Evolutionary conservation across 2,888 invertebrate genomes (phyloP), one percentile per base, ranked within the genome.

Genomic region (Machimus atricapillus): DNA sequence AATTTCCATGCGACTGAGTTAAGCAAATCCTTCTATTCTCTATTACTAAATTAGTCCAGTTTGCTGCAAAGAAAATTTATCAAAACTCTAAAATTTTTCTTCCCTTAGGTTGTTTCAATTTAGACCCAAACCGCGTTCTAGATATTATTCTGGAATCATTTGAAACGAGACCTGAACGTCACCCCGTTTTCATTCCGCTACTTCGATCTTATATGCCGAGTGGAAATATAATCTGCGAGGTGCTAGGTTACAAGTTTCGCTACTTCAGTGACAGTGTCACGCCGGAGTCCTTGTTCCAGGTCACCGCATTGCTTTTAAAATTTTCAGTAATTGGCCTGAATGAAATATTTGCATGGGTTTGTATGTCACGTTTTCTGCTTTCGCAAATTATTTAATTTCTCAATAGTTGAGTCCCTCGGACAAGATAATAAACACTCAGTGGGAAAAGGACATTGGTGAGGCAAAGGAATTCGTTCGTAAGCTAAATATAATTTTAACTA

Each of bases 141-240:
- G 99, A 99, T 91, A 96, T 99, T 88, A 97, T 99, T 90, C 93
- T 99, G 90, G 99, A 99, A 93, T 97, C 98, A 40, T 99, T 99
- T 93, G 99, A 99, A 92, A 96, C 96, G 89, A 95, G 97, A 86
- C 96, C 97, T 0, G 94, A 96, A 90, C 94, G 96, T 91, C 95
- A 96, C 90, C 94, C 94, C 85, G 94, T 98, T 90, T 99, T 98
- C 92, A 96, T 98, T 91, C 96, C 97, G 0, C 93, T 99, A 85
- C 93, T 98, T 87, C 95, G 96, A 90, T 96, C 96, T 9, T 98
- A 98, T 91, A 97, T 98, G 95, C 96, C 96, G 88, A 97, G 98
- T 91, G 94, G 95, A 58, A 95, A 95, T 89, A 97, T 98, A 78
- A 95, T 99, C 89, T 97, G 97, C 90, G 98, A 99, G 93, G 97